A percentile compares a stretch with the other conserved stretches of the same genome.
Evolutionary conservation across 2,888 invertebrate species (phyloP).

Genomic region (Sesamia inferens): DNA sequence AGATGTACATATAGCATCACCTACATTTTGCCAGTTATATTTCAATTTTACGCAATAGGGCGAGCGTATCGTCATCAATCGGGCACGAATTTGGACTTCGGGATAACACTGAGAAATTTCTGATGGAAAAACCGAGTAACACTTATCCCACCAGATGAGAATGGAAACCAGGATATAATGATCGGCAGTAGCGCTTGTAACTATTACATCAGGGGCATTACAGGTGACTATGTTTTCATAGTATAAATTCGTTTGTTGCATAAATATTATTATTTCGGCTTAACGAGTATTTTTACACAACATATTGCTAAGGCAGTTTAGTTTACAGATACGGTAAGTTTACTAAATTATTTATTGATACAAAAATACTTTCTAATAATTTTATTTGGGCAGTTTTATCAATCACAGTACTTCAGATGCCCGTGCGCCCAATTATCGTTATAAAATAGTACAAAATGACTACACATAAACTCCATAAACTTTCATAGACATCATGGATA

Average conservation of each 20-base stretch:
- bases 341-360: background rate
- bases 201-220: background rate
- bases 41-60: background rate
- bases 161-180: background rate
- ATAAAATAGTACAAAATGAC: background rate
- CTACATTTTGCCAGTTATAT: background rate
- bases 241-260: too few relatives aligned
- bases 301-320: background rate
- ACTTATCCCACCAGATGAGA: background rate
- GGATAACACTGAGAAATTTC: background rate
- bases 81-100: background rate
- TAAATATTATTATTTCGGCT: background rate
- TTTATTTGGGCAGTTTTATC: slow-evolving; percentile 1
- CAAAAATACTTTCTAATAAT: slow-evolving; percentile 17
- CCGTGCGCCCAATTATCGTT: background rate
- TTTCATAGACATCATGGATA: background rate
- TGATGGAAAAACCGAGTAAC: background rate
- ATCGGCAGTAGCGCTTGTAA: background rate
- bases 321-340: background rate
- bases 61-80: background rate
- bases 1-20: background rate
- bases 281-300: background rate
- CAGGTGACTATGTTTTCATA: background rate
- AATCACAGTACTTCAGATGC: background rate
- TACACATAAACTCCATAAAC: background rate